Evolutionary conservation across 2,888 invertebrate species (phyloP).

Genomic region (Pterobdella sp.): DNA sequence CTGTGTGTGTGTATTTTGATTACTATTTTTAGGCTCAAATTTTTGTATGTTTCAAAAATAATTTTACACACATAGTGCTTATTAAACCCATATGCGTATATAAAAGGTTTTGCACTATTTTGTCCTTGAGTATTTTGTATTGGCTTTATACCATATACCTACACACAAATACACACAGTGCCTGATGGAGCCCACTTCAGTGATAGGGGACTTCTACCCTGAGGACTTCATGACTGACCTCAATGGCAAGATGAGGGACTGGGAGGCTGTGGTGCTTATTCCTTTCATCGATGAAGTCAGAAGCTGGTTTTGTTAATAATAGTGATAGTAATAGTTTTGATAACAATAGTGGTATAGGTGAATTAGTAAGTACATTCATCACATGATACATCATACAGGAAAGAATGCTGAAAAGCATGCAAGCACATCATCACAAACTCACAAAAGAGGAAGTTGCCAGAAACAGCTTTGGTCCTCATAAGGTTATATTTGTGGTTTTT

Average conservation of each 20-base stretch:
- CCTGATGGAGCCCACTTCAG: slow-evolving; percentile 82
- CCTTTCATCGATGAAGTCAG: slow-evolving; percentile 92
- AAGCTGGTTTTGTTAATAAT: not conserved
- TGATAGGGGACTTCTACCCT: slow-evolving; percentile 96
- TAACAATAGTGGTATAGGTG: not conserved
- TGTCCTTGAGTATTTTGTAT: too few species aligned
- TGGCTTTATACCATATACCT: too few species aligned
- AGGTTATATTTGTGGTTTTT: slow-evolving; percentile 50
- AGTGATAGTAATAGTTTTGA: not conserved
- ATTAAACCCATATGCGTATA: too few species aligned
- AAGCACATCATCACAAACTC: slow-evolving; percentile 67
- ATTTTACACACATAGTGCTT: too few species aligned
- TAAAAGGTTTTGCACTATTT: too few species aligned
- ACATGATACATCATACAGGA: slow-evolving; percentile 45
- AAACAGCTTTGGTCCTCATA: slow-evolving; percentile 80
- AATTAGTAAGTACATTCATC: too few species aligned
- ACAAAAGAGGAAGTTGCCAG: slow-evolving; percentile 71
- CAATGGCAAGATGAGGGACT: slow-evolving; percentile 97
- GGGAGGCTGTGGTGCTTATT: slow-evolving; percentile 87
- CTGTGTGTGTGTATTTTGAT: not conserved
- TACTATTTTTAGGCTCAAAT: not conserved
- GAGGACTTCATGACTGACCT: slow-evolving; percentile 89
- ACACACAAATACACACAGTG: too few species aligned
- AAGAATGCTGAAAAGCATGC: slow-evolving; percentile 70
- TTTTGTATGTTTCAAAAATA: too few species aligned